Base-by-base conservation (phyloP, 2,888 invertebrate genomes). In the Phyto melanocephala region DNA sequence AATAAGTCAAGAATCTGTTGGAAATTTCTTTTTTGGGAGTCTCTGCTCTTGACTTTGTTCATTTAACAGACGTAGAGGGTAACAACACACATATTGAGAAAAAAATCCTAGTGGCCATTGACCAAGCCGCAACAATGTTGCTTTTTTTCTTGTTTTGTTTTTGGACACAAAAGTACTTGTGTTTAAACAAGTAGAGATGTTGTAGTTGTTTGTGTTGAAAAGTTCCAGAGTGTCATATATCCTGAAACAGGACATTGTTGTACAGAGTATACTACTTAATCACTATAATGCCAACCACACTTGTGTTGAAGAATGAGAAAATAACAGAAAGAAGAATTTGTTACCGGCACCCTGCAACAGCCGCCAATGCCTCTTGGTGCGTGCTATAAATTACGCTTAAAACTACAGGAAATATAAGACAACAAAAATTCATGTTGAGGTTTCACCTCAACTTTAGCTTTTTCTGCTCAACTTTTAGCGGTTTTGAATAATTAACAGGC, bases 211-310 rank as follows among this genome's bases (percentile, higher is more conserved):
- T 65, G 62, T 58, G 50, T 70, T 63, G 52, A 45, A 74, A 75
- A 78, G 56, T 82, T 81, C 63, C 72, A 71, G 33, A 67, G 82
- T 79, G 75, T 82, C 82, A 70, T 82, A 71, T 82, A 75, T 70
- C 79, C 79, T 75, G 58, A 75, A 70, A 68, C 79, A 75, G 79
- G 75, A 71, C 78, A 65, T 56, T 72, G 50, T 67, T 52, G 7
- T 62, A 24, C 35, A 24, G 42, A 62, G 40, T 28, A 56, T 56
- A 62, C 65, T 67, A 84, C 80, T 85, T 85, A 84, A 85, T 85
- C 85, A 85, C 79, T 65, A 67, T 56, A 74, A 78, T 85, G 85
- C 79, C 84, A 84, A 85, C 81, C 81, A 50, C 85, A 85, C 84
- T 85, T 83, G 83, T 85, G 84, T 63, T 75, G 20, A 75, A 28